A percentile compares a stretch with the other conserved stretches of the same genome.
Evolutionary conservation across 2,113 vertebrate genomes (phyloP).

Genomic region (Chaenogobius annularis): DNA sequence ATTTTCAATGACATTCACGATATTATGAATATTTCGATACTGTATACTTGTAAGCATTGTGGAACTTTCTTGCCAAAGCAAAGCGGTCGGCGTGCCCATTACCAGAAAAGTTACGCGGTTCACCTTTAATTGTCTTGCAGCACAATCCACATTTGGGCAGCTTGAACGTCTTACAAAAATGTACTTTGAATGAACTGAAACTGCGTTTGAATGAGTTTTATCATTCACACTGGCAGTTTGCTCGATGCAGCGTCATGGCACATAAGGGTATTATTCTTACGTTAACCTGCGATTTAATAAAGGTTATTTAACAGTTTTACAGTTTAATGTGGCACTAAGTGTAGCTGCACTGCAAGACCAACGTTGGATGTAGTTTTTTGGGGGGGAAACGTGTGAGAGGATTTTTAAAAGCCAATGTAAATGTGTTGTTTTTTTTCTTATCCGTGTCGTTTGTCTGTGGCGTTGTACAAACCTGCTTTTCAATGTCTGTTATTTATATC

Average conservation of each 20-base stretch:
- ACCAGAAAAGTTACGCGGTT: not conserved
- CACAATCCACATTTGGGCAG: not conserved
- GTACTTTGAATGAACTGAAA: not conserved
- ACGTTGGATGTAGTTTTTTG: constrained; percentile 2
- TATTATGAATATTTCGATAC: no score
- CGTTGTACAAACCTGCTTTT: constrained; percentile 23
- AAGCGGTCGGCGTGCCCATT: no score
- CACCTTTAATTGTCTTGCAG: not conserved
- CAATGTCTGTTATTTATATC: constrained; percentile 56
- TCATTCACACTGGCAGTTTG: constrained; percentile 50
- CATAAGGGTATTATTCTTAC: not conserved
- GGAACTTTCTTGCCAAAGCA: no score
- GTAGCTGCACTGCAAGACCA: constrained; percentile 1
- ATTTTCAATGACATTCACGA: no score
- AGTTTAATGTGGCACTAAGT: not conserved
- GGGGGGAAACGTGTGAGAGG: not conserved
- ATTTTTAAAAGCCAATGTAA: not conserved
- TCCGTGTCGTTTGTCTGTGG: constrained; percentile 16
- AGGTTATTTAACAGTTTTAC: not conserved
- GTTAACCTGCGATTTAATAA: no score
- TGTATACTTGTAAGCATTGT: no score
- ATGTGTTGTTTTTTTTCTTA: constrained; percentile 18
- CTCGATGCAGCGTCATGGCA: not conserved
- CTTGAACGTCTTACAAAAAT: not conserved
- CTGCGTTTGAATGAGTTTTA: constrained; percentile 71